Evolutionary conservation across 2,113 vertebrate species (phyloP), one percentile per base, ranked within the genome.

Genomic region (Rattus rattus): DNA sequence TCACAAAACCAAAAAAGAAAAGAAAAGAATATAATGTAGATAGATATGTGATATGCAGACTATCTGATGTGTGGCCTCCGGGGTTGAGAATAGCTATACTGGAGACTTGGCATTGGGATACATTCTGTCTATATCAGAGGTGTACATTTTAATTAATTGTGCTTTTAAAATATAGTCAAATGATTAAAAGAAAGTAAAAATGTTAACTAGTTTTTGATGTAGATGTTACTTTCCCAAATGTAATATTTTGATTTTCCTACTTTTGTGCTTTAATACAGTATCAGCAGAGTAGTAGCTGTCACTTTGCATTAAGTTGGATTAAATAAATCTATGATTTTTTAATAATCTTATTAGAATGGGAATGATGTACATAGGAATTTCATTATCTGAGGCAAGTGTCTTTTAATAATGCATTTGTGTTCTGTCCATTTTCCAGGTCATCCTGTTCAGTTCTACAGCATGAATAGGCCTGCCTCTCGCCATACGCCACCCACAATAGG

Each of bases 371-470:
- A 75, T 72, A 85, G 95, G 19, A 77, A 36, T 70, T 86, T 83
- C 0, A 94, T 97, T 28, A 33, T 75, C 70, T 77, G 94, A 49
- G 0, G 54, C 87, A 70, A 88, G 95, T 88, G 88, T 87, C n/a
- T 93, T 83, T 88, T 92, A 92, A 81, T 96, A 75, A 91, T 20
- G 87, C 0, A 7, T 89, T 65, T 85, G 26, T 97, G 76, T 93
- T 92, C 49, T 49, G n/a, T 86, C 28, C 95, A 12, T 83, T 3
- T 94, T 72, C 86, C 97, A 99, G 99, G 99, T 95, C 98, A 99
- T 73, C 99, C 99, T 9, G 98, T 99, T 97, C 99, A 99, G 98
- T 99, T 99, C 98, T 99, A 99, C 99, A 99, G 99, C 98, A 99
- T 99, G 99, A 99, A 99, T 97, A 99, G 99, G 94, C 99, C 99